Conservation (phyloP, 1,140 invertebrate genomes). For the Popillia japonica region DNA sequence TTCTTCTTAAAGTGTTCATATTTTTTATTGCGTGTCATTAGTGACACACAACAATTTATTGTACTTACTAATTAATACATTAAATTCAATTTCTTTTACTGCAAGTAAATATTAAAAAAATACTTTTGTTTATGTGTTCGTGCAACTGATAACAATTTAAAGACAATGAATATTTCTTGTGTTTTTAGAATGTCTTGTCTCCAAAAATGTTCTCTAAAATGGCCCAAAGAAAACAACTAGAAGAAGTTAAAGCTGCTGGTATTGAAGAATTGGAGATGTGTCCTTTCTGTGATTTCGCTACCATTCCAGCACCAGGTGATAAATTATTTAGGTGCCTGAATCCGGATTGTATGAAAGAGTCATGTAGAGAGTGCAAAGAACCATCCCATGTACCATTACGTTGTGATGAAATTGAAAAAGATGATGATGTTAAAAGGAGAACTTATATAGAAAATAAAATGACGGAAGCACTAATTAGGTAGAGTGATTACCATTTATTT, state of each 20-base stretch:
- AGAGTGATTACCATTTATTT: constrained; percentile 38
- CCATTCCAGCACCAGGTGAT: constrained; percentile 65
- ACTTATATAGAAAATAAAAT: constrained; percentile 72
- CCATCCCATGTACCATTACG: constrained; percentile 71
- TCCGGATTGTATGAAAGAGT: constrained; percentile 71
- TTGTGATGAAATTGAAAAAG: constrained; percentile 71
- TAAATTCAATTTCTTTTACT: no score
- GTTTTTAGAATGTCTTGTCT: constrained; percentile 62
- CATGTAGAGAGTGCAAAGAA: constrained; percentile 71
- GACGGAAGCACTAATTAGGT: constrained; percentile 70
- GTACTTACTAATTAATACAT: no score
- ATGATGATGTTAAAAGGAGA: constrained; percentile 65
- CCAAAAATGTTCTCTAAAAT: constrained; percentile 66
- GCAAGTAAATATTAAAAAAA: no score
- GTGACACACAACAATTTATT: no score
- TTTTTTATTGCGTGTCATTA: no score
- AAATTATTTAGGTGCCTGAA: constrained; percentile 73
- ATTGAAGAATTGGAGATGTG: constrained; percentile 70
- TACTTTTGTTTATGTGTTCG: no score
- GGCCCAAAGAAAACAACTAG: constrained; percentile 65
- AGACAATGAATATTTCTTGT: constrained; percentile 5
- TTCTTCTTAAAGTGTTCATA: no score
- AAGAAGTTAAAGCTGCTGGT: constrained; percentile 68
- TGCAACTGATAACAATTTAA: no score
- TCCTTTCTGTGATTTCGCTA: constrained; percentile 72